Conservation (phyloP, 2,113 vertebrate genomes). For the Tilapia sparmanii region DNA sequence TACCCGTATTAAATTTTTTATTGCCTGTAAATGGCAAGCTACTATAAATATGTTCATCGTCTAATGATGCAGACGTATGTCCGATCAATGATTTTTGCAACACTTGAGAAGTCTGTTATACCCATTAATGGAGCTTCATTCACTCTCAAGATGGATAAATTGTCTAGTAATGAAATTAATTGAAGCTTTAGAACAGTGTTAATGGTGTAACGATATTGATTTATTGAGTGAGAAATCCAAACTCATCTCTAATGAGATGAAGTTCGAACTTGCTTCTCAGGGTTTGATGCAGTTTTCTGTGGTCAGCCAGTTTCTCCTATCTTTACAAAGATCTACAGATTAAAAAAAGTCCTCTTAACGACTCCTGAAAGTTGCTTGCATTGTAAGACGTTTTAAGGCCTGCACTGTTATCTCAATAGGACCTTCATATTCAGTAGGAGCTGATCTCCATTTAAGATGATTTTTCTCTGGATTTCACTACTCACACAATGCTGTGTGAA, state of each 20-base stretch:
- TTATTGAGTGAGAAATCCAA: slow-evolving; percentile 3
- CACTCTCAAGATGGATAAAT: neutral
- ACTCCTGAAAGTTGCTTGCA: neutral
- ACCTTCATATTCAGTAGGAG: neutral
- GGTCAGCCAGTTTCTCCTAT: neutral
- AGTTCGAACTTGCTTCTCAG: neutral
- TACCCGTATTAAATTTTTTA: neutral
- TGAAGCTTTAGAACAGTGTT: neutral
- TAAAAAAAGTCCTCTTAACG: neutral
- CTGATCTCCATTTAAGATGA: neutral
- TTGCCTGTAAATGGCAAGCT: neutral
- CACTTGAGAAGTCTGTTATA: neutral
- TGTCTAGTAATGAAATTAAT: neutral
- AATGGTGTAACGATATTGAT: slow-evolving; percentile 7
- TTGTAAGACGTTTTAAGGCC: neutral
- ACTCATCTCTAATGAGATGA: slow-evolving; percentile 1
- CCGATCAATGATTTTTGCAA: neutral
- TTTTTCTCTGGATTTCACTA: neutral
- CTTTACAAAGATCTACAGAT: neutral
- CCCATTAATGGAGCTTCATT: neutral
- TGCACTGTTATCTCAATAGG: neutral
- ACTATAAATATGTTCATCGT: neutral
- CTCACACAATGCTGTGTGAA: neutral
- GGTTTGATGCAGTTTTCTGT: neutral
- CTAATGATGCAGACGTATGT: neutral